Evolutionary conservation across 1,140 invertebrate species (phyloP).

Genomic region (Heliconius hewitsoni): DNA sequence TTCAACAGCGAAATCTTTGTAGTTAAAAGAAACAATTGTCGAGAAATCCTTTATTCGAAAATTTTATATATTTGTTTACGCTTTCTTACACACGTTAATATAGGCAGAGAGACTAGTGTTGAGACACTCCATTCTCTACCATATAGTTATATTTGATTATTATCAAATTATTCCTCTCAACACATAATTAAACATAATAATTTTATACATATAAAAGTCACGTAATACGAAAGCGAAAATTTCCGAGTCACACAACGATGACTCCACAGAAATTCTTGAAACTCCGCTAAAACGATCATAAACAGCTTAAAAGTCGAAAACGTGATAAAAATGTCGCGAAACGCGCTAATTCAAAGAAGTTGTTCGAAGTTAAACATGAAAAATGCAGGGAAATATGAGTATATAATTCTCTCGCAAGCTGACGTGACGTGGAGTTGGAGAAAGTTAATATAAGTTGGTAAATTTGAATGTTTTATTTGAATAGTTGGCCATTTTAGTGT

Average conservation of each 20-base stretch:
- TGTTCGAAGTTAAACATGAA: slow-evolving; percentile 9
- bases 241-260: background rate
- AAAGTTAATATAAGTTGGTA: slow-evolving; percentile 9
- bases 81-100: no score
- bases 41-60: no score
- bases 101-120: no score
- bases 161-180: background rate
- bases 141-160: background rate
- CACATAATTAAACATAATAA: background rate
- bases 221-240: slow-evolving; percentile 4
- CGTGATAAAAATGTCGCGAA: slow-evolving; percentile 13
- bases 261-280: slow-evolving; percentile 1
- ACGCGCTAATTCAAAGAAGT: slow-evolving; percentile 5
- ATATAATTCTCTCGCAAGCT: background rate
- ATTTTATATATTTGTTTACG: no score
- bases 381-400: background rate
- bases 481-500: background rate
- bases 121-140: no score
- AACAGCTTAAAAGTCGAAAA: slow-evolving; percentile 4
- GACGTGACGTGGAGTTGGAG: background rate
- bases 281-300: slow-evolving; percentile 11
- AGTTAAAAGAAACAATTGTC: no score
- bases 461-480: background rate
- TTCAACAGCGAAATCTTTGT: no score
- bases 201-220: slow-evolving; percentile 3